Percentiles rank a stretch among this genome's conserved stretches.
Evolutionary conservation across 2,113 vertebrate genomes (phyloP).

Genomic region (Mormyrus iriodes): DNA sequence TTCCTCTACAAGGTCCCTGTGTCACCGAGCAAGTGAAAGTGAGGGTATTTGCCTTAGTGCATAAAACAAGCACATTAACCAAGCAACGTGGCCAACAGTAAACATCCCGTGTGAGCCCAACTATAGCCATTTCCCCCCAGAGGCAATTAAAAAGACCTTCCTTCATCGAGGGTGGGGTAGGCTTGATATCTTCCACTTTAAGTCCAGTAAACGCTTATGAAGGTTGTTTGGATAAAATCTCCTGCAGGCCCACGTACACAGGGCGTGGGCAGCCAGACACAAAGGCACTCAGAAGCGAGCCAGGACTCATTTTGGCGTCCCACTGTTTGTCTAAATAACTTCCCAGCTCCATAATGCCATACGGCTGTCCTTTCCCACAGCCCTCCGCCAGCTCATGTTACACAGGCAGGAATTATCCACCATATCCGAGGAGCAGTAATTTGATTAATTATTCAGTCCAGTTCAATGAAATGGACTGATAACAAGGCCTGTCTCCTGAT

Average conservation of each 20-base stretch:
- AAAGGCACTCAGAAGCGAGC: background rate
- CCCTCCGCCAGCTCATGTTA: background rate
- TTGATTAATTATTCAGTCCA: conserved; percentile 15
- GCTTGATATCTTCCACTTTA: background rate
- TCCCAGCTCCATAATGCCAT: background rate
- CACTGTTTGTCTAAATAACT: background rate
- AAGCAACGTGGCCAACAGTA: background rate
- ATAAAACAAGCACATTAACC: background rate
- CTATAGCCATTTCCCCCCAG: background rate
- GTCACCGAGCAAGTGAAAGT: background rate
- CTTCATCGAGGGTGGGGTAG: background rate
- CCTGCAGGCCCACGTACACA: background rate
- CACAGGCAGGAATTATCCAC: background rate
- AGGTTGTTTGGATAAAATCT: background rate
- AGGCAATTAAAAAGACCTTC: background rate
- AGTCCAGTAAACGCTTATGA: background rate
- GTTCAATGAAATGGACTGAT: background rate
- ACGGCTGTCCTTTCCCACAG: background rate
- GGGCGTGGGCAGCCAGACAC: background rate
- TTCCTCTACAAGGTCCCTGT: background rate
- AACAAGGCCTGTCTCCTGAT: background rate
- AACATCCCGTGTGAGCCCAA: background rate
- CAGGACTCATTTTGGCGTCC: background rate
- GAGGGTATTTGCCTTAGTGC: background rate
- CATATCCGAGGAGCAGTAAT: conserved; percentile 8